These are phyloP conservation scores for Ondatra zibethicus DNA, from an alignment of 2,113 vertebrate species.

Conservation along the genomic window DNA sequence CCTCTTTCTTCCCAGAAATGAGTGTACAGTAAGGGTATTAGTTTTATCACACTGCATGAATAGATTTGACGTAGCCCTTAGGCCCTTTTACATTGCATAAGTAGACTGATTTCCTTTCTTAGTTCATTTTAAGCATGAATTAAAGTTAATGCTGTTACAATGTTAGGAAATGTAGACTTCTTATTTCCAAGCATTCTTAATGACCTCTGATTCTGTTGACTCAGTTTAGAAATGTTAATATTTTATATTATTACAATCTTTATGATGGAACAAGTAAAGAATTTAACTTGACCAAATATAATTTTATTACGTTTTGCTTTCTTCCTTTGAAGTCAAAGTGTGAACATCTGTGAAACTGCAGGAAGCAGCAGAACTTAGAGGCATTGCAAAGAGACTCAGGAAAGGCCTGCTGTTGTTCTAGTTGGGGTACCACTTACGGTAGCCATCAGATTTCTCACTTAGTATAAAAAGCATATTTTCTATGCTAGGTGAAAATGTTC, in stretches of 20 bases:
- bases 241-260: background rate
- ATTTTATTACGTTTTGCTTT: background rate
- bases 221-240: constrained; percentile 3
- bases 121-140: constrained; percentile 42
- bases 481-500: constrained; percentile 75
- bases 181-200: background rate
- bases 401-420: background rate
- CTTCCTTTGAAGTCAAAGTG: background rate
- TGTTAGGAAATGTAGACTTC: constrained; percentile 27
- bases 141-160: constrained; percentile 16
- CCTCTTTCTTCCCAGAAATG: constrained; percentile 80
- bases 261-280: constrained; percentile 33
- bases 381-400: background rate
- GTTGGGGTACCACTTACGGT: constrained; percentile 13
- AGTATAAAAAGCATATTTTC: constrained; percentile 64
- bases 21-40: constrained; percentile 79
- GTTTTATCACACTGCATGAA: constrained; percentile 69
- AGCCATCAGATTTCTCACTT: constrained; percentile 55
- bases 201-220: background rate
- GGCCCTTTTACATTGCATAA: constrained; percentile 70
- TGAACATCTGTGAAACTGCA: background rate
- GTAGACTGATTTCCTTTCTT: constrained; percentile 52
- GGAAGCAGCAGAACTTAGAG: constrained; percentile 34
- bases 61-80: constrained; percentile 72
- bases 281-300: constrained; percentile 7